A percentile compares a stretch with the other conserved stretches of the same genome.
Conservation (phyloP, 2,113 vertebrate genomes). For the Triplophysa dalaica region DNA sequence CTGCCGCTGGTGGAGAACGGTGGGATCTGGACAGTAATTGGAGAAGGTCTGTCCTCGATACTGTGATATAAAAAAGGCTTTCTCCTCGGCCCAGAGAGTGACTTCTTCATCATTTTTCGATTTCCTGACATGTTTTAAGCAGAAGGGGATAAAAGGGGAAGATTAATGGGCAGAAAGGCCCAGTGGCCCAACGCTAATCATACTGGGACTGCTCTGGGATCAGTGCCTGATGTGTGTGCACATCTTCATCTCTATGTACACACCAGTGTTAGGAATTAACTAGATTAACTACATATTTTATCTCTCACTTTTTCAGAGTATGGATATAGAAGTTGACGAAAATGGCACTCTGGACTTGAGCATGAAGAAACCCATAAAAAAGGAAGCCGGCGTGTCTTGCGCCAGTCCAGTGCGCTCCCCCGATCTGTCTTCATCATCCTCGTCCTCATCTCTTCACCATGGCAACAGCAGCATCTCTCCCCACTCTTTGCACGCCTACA, state of each 20-base stretch:
- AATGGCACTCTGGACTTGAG: slow-evolving; percentile 97
- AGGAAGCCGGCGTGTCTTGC: slow-evolving; percentile 83
- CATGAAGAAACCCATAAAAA: slow-evolving; percentile 92
- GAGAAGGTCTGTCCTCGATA: slow-evolving; percentile 64
- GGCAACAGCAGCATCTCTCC: slow-evolving; percentile 88
- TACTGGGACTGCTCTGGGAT: slow-evolving; percentile 62
- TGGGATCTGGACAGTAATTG: slow-evolving; percentile 62
- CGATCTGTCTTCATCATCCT: slow-evolving; percentile 74
- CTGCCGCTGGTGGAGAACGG: slow-evolving; percentile 40
- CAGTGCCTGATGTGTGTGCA: slow-evolving; percentile 46
- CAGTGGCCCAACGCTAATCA: slow-evolving; percentile 61
- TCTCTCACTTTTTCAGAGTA: slow-evolving; percentile 70
- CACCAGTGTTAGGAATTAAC: no score
- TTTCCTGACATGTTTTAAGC: slow-evolving; percentile 68
- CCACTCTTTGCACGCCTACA: slow-evolving; percentile 84
- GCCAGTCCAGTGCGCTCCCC: slow-evolving; percentile 86
- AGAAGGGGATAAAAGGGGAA: slow-evolving; percentile 64
- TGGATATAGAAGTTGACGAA: slow-evolving; percentile 95
- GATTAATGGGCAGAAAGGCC: slow-evolving; percentile 66
- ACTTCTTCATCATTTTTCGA: slow-evolving; percentile 71
- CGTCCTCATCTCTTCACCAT: slow-evolving; percentile 77
- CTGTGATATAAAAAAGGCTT: slow-evolving; percentile 67
- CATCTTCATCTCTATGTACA: slow-evolving; percentile 14
- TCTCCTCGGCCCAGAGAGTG: slow-evolving; percentile 63
- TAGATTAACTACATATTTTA: no score